Base-by-base conservation (phyloP, 2,888 invertebrate species). In the Corbicula japonica region DNA sequence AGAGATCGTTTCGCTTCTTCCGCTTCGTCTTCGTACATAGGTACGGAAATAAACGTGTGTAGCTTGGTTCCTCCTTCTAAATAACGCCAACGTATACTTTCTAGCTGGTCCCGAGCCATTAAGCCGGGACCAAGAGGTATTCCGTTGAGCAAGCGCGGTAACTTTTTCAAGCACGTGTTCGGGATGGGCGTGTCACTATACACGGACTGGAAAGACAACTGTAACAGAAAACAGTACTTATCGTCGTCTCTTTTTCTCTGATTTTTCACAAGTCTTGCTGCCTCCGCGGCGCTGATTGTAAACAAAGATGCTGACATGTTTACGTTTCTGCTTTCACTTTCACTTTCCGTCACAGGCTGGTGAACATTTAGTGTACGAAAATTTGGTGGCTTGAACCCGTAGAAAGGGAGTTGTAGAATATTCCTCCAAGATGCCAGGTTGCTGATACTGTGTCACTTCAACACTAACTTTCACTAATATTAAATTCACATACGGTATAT, bases 51-150 rank as follows among this genome's bases (percentile, higher is more conserved):
- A 62, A 91, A 92, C 6, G 89, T 89, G 63, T 90, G 89, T 10
- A 82, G 81, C 30, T 86, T 86, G 54, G 84, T 82, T n/a, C 88
- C 84, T 12, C 91, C 91, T 80, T 92, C 91, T 12, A 92, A 78
- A 69, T 89, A 90, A 38, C 87, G 85, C 92, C 91, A 92, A 30
- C 85, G 83, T 68, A 91, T 91, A 60, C 80, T 86, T 28, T 81
- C 73, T 18, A 90, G 61, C 70, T 91, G 88, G 15, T 89, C 87
- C 15, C 85, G 82, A 6, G 89, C 86, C 84, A 92, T 87, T 21
- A 88, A 70, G 28, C 92, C 92, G 2, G 92, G 90, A 3, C 91
- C 92, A 1, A 92, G 85, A 2, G 91, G 92, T 69, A 92, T 91
- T 18, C 91, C 91, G 69, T 92, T 91, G 26, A 92, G 85, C 12